Evolutionary conservation across 2,888 invertebrate genomes (phyloP).

Genomic region (Criorhina ranunculi): DNA sequence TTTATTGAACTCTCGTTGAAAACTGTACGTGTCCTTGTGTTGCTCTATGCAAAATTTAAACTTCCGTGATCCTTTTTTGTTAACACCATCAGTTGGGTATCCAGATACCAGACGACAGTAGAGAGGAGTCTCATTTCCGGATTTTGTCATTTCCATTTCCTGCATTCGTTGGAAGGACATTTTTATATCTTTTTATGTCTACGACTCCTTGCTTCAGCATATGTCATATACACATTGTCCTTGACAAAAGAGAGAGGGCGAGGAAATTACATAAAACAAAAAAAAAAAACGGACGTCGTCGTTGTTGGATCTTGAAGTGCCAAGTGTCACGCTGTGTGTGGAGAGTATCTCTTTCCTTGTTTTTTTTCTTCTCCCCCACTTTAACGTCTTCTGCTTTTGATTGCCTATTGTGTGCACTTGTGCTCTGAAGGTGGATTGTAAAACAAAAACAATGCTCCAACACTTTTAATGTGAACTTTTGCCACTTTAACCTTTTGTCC

Average conservation of each 20-base stretch:
- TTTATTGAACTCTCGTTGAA: slow-evolving; percentile 73
- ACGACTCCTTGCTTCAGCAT: slow-evolving; percentile 5
- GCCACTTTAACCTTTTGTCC: slow-evolving; percentile 37
- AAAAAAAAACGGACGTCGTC: slow-evolving; percentile 30
- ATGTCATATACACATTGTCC: slow-evolving; percentile 63
- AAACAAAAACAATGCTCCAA: slow-evolving; percentile 53
- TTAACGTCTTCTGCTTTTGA: slow-evolving; percentile 43
- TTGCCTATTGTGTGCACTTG: slow-evolving; percentile 62
- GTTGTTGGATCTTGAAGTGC: slow-evolving; percentile 55
- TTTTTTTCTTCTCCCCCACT: not conserved
- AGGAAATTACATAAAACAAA: not conserved
- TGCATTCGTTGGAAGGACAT: slow-evolving; percentile 35
- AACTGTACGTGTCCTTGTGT: slow-evolving; percentile 62
- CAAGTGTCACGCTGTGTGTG: slow-evolving; percentile 67
- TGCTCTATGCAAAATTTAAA: too few relatives aligned
- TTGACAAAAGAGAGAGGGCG: slow-evolving; percentile 26
- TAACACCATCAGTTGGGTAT: not conserved
- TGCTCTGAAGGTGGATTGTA: slow-evolving; percentile 15
- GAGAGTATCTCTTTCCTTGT: slow-evolving; percentile 12
- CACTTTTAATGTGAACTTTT: slow-evolving; percentile 70
- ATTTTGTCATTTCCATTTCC: slow-evolving; percentile 65
- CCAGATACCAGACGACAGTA: slow-evolving; percentile 40
- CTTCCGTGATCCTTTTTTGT: too few relatives aligned
- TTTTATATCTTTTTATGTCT: slow-evolving; percentile 31
- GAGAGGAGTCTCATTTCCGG: slow-evolving; percentile 55